Base-by-base conservation (phyloP, 2,888 invertebrate species). In the Tridacna crocea region DNA sequence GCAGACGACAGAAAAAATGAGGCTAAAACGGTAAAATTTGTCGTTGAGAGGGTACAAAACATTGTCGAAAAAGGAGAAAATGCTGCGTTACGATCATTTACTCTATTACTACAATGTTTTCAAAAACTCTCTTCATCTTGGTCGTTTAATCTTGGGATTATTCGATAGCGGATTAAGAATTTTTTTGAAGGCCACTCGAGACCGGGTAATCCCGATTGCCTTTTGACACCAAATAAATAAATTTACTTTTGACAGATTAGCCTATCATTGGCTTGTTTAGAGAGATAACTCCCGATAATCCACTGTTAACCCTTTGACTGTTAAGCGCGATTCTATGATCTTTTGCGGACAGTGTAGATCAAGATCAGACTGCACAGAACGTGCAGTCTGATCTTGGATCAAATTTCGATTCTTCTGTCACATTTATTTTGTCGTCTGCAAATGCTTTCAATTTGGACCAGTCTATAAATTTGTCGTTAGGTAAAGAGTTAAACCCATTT, bases 231-330 rank as follows among this genome's bases (percentile, higher is more conserved):
- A 68, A 68, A 46, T 68, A 68, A 68, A 68, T 68, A 68, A 68
- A 68, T 68, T 63, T 85, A 77, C 22, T 78, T 83, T 81, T 86
- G 85, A 83, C 85, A 86, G 79, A 86, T 86, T 65, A 70, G 77
- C 61, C 80, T 68, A 79, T 83, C 83, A 79, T 36, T 73, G 85
- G 74, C 75, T 79, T 83, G 80, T 79, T 36, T 72, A n/a, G 48
- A 24, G n/a, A 80, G 85, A 85, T 85, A 85, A 82, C 68, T 55
- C 46, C 58, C 51, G 82, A 80, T 82, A 85, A 85, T 77, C 63
- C 36, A 76, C 80, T 79, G 63, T 46, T 48, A 61, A 36, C 36
- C 36, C 36, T 36, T 8, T 8, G 36, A n/a, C n/a, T n/a, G n/a
- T n/a, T n/a, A n/a, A n/a, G n/a, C n/a, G n/a, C n/a, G n/a, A n/a